Percentiles rank a stretch among this genome's conserved stretches.
Evolutionary conservation across 1,140 invertebrate species (phyloP).

Genomic region (Drosophila obscura): DNA sequence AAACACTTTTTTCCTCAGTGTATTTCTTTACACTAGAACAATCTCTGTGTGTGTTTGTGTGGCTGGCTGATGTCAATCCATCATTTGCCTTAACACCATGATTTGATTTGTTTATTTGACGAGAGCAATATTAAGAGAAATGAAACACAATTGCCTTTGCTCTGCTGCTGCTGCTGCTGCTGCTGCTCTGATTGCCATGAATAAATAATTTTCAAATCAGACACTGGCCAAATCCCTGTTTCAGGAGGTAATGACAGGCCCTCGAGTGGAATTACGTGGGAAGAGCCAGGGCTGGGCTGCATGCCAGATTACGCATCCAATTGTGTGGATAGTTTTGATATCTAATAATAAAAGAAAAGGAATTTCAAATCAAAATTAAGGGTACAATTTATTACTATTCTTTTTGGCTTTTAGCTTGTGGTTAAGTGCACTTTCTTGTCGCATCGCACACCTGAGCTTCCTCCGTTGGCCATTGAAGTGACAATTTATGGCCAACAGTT

Average conservation of each 20-base stretch:
- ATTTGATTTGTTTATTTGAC: slow-evolving; percentile 77
- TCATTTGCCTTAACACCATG: slow-evolving; percentile 70
- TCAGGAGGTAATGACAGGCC: slow-evolving; percentile 39
- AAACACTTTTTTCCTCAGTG: not conserved
- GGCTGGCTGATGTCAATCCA: slow-evolving; percentile 63
- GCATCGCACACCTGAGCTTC: slow-evolving; percentile 51
- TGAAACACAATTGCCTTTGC: slow-evolving; percentile 56
- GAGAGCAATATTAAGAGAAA: slow-evolving; percentile 56
- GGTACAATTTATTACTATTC: not conserved
- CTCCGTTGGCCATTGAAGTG: not conserved
- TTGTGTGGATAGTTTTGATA: slow-evolving; percentile 42
- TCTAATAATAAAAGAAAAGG: slow-evolving; percentile 3
- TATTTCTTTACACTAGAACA: not conserved
- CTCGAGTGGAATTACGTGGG: slow-evolving; percentile 11
- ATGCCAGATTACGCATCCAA: slow-evolving; percentile 37
- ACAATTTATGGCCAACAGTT: slow-evolving; percentile 39
- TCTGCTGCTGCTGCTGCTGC: not conserved
- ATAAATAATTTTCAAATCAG: slow-evolving; percentile 82
- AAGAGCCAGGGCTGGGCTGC: not conserved
- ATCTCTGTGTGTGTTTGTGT: not conserved
- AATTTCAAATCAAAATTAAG: slow-evolving; percentile 11
- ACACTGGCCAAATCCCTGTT: slow-evolving; percentile 35
- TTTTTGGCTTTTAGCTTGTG: not conserved
- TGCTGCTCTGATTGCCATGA: slow-evolving; percentile 56
- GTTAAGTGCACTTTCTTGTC: slow-evolving; percentile 29